Percentiles rank a stretch among this genome's conserved stretches.
phyloP scores from a whole-genome alignment of 1,140 invertebrate genomes.

The Phocides pigmalion region DNA sequence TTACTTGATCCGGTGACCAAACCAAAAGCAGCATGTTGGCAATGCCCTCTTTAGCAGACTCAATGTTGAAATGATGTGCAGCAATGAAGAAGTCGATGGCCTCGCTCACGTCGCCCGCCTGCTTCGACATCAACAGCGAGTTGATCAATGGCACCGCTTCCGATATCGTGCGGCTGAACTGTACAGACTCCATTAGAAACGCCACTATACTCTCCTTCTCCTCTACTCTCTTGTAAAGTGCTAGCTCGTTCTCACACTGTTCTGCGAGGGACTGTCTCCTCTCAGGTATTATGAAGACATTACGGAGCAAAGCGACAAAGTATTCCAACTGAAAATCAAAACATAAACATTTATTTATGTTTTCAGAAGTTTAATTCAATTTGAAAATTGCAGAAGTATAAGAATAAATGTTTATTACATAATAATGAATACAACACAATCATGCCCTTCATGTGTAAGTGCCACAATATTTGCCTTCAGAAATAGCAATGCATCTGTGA shows the following conservation, averaged over 20 bases:
- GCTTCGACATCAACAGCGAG: conserved; percentile 89
- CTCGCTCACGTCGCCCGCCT: conserved; percentile 91
- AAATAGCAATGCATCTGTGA: too few species aligned
- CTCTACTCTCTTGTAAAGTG: conserved; percentile 69
- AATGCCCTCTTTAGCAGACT: conserved; percentile 88
- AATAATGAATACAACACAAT: too few species aligned
- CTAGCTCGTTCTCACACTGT: conserved; percentile 72
- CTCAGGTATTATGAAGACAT: conserved; percentile 72
- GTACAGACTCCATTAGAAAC: conserved; percentile 86
- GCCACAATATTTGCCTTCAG: too few species aligned
- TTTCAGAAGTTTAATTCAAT: too few species aligned
- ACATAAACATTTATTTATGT: too few species aligned
- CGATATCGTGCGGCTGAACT: conserved; percentile 88
- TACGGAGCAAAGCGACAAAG: conserved; percentile 71
- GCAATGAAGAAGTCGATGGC: conserved; percentile 93
- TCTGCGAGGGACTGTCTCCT: conserved; percentile 57
- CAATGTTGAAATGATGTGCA: conserved; percentile 90
- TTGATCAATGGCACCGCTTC: conserved; percentile 89
- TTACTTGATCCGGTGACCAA: conserved; percentile 86
- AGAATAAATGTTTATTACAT: too few species aligned
- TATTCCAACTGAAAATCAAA: conserved; percentile 68
- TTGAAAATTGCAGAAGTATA: too few species aligned
- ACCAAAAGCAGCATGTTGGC: conserved; percentile 91
- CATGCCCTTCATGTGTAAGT: too few species aligned
- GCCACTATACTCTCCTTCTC: conserved; percentile 84